A percentile compares a stretch with the other conserved stretches of the same genome.
phyloP scores from a whole-genome alignment of 2,797 vertebrate genomes.

The Epinephelus awoara region DNA sequence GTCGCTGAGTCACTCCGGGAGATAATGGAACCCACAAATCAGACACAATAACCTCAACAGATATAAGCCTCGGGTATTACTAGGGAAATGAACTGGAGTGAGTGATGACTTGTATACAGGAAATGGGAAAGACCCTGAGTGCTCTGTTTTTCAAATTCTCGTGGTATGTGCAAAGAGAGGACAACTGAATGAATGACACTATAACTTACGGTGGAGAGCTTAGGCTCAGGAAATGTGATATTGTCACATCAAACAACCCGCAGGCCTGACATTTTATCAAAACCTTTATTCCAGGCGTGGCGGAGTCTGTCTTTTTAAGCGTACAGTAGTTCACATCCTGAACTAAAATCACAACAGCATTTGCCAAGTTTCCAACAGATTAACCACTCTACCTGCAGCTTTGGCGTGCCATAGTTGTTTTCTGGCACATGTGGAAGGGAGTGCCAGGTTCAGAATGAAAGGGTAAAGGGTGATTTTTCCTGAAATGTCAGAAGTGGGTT shows the following conservation, averaged over 20 bases:
- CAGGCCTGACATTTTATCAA: constrained; percentile 30
- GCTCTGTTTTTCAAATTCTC: constrained; percentile 22
- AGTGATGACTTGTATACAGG: constrained; percentile 13
- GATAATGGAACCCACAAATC: constrained; percentile 57
- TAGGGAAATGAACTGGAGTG: constrained; percentile 12
- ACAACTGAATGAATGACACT: constrained; percentile 18
- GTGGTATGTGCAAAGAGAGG: constrained; percentile 13
- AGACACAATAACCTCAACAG: constrained; percentile 35
- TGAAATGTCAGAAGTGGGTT: constrained; percentile 77
- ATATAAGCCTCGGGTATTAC: constrained; percentile 20
- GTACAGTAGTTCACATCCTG: constrained; percentile 50
- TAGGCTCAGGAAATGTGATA: constrained; percentile 39
- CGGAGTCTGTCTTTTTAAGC: constrained; percentile 26
- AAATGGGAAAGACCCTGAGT: constrained; percentile 34
- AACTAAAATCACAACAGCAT: constrained; percentile 57
- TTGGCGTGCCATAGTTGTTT: constrained; percentile 42
- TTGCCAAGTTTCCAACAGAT: constrained; percentile 74
- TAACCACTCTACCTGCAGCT: constrained; percentile 70
- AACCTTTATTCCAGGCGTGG: constrained; percentile 39
- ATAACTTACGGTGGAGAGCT: constrained; percentile 13
- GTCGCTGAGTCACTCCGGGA: constrained; percentile 29
- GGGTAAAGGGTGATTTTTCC: constrained; percentile 74
- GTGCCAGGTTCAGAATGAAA: constrained; percentile 71
- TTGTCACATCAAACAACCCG: constrained; percentile 41
- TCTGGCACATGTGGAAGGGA: constrained; percentile 66